phyloP scores from a whole-genome alignment of 35 echinoderm and acorn worm genomes.

The Ophioderma brevispina region DNA sequence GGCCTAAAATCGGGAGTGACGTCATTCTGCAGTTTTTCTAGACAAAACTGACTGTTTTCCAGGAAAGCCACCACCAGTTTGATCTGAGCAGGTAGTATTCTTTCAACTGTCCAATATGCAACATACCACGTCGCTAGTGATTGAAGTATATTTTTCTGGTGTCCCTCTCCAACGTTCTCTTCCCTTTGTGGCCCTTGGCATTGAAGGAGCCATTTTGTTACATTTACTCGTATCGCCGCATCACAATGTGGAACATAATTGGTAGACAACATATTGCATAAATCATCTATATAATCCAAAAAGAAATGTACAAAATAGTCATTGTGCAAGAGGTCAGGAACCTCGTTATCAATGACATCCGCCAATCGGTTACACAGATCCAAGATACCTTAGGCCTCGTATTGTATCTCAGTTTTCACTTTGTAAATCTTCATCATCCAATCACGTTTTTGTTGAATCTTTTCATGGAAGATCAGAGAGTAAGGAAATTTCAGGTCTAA shows the following conservation, averaged over 20 bases:
- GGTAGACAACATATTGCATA: constrained; percentile 22
- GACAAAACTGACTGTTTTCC: too few relatives aligned
- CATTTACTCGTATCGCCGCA: neutral
- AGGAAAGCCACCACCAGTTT: too few relatives aligned
- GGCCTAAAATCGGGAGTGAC: too few relatives aligned
- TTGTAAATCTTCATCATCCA: neutral
- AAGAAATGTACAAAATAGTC: constrained; percentile 9
- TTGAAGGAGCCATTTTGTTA: constrained; percentile 16
- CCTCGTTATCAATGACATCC: neutral
- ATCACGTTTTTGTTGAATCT: neutral
- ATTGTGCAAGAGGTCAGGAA: neutral
- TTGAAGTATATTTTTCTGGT: too few relatives aligned
- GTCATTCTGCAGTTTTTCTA: too few relatives aligned
- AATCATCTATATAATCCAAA: neutral
- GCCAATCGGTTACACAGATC: neutral
- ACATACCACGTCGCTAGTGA: too few relatives aligned
- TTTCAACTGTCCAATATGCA: too few relatives aligned
- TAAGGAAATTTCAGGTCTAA: neutral
- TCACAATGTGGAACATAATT: neutral
- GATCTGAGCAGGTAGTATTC: too few relatives aligned
- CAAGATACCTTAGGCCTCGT: too few relatives aligned
- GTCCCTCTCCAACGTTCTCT: too few relatives aligned
- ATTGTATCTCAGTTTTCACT: neutral
- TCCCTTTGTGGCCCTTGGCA: too few relatives aligned
- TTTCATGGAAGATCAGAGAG: constrained; percentile 7